A percentile compares a stretch with the other conserved stretches of the same genome.
phyloP scores from a whole-genome alignment of 2,888 invertebrate species.

The Tenodera sinensis region DNA sequence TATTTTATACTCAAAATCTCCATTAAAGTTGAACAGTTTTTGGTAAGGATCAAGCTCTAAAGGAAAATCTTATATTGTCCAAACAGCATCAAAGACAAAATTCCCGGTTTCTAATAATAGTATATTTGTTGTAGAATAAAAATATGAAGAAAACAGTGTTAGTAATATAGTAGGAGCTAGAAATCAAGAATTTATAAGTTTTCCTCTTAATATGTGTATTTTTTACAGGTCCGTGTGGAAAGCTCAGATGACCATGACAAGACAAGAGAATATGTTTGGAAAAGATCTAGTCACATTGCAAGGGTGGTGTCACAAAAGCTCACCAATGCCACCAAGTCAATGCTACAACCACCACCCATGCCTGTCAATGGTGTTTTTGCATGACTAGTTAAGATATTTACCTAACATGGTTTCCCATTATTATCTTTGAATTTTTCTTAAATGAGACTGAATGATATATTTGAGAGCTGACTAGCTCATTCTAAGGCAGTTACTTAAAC shows the following conservation, averaged over 20 bases:
- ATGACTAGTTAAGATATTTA: not conserved
- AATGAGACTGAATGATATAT: not conserved
- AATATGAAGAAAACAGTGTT: too few species aligned
- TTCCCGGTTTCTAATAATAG: too few species aligned
- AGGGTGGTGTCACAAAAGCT: slow-evolving; percentile 79
- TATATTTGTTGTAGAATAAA: too few species aligned
- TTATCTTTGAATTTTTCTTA: not conserved
- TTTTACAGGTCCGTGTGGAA: slow-evolving; percentile 72
- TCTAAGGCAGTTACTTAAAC: too few species aligned
- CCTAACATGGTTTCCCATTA: not conserved
- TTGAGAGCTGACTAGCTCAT: too few species aligned
- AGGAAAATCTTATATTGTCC: too few species aligned
- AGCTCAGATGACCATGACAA: slow-evolving; percentile 73
- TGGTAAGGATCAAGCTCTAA: too few species aligned
- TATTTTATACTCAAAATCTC: too few species aligned
- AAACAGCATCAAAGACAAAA: too few species aligned
- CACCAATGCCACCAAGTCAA: slow-evolving; percentile 57
- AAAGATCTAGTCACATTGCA: slow-evolving; percentile 77
- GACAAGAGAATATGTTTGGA: slow-evolving; percentile 80
- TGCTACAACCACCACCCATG: slow-evolving; percentile 53
- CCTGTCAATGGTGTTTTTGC: not conserved
- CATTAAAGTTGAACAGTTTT: too few species aligned
- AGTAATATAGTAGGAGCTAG: too few species aligned
- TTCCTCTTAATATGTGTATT: not conserved
- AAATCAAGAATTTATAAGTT: too few species aligned